Evolutionary conservation across 2,113 vertebrate species (phyloP).

Genomic region (Clarias gariepinus): DNA sequence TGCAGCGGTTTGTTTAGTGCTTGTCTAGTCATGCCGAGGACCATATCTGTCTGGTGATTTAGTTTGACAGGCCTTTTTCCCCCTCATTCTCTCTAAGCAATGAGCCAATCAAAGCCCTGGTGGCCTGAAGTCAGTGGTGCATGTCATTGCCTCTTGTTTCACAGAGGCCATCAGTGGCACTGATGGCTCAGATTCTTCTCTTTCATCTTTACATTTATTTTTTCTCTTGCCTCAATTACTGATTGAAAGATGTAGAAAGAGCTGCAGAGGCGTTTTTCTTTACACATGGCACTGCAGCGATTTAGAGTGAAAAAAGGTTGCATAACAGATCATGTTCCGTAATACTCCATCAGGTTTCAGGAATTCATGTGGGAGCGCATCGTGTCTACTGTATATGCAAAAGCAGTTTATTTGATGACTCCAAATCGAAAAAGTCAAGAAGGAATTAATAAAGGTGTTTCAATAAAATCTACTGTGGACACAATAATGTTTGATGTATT

Average conservation of each 20-base stretch:
- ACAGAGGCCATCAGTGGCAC: background rate
- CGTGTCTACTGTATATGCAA: background rate
- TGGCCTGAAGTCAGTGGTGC: constrained; percentile 35
- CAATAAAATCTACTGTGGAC: too few relatives aligned
- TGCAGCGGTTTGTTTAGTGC: constrained; percentile 22
- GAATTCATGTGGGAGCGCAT: background rate
- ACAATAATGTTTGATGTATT: background rate
- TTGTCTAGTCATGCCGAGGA: constrained; percentile 8
- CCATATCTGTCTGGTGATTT: constrained; percentile 27
- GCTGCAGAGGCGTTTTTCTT: background rate
- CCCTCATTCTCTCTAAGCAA: constrained; percentile 25
- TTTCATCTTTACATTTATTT: background rate
- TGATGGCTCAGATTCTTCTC: constrained; percentile 25
- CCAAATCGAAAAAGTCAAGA: background rate
- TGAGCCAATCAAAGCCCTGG: constrained; percentile 32
- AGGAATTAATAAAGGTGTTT: background rate
- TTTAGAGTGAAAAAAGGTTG: background rate
- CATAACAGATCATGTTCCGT: background rate
- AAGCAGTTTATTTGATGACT: background rate
- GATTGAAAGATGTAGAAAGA: constrained; percentile 19
- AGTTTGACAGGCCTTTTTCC: constrained; percentile 25
- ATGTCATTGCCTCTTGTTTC: constrained; percentile 43
- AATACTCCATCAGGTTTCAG: constrained; percentile 8
- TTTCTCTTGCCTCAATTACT: constrained; percentile 17
- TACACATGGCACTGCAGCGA: constrained; percentile 13